A percentile compares a stretch with the other conserved stretches of the same genome.
phyloP scores from a whole-genome alignment of 2,797 vertebrate genomes.

The Pempheris klunzingeri region DNA sequence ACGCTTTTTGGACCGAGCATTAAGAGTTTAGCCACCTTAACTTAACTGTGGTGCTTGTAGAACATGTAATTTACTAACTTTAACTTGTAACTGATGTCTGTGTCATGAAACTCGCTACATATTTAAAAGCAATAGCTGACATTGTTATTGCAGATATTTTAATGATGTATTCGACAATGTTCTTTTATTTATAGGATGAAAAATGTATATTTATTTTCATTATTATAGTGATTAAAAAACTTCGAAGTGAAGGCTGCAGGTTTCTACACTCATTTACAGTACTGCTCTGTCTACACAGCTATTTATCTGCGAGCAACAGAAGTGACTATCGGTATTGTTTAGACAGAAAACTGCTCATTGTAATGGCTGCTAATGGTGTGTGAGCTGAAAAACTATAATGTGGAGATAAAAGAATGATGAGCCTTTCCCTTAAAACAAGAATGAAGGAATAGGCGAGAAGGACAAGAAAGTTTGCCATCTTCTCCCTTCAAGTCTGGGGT shows the following conservation, averaged over 20 bases:
- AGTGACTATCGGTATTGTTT: background rate
- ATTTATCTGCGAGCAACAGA: background rate
- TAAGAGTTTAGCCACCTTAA: slow-evolving; percentile 12
- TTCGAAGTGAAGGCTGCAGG: background rate
- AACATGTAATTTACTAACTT: background rate
- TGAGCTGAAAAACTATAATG: background rate
- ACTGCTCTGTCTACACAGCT: background rate
- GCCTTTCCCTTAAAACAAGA: slow-evolving; percentile 38
- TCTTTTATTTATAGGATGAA: background rate
- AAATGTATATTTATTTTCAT: background rate
- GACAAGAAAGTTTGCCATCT: slow-evolving; percentile 30
- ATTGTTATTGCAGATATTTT: slow-evolving; percentile 2
- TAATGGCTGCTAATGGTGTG: slow-evolving; percentile 1
- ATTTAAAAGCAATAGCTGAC: background rate
- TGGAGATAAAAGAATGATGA: slow-evolving; percentile 16
- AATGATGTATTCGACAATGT: background rate
- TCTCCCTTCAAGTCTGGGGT: slow-evolving; percentile 50
- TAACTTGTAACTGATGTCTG: background rate
- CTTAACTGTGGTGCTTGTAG: background rate
- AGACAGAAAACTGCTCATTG: slow-evolving; percentile 5
- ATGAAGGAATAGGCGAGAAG: slow-evolving; percentile 21
- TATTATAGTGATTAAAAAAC: background rate
- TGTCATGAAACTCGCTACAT: background rate
- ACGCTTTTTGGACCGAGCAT: background rate
- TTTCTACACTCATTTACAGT: background rate